phyloP scores from a whole-genome alignment of 1,140 invertebrate genomes.

The Drosophila busckii region DNA sequence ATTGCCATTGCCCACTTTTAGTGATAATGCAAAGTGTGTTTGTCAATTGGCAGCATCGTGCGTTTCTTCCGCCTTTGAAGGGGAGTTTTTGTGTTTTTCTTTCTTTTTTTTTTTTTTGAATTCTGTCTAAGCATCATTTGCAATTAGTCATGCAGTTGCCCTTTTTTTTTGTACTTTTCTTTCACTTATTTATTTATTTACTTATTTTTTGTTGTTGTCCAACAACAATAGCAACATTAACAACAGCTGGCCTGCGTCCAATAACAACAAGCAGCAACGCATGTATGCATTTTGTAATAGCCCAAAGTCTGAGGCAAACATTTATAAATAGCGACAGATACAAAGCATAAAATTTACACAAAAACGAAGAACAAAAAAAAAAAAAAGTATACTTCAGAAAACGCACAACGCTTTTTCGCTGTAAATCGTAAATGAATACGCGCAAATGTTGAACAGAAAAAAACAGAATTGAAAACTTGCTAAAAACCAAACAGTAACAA shows the following conservation, averaged over 20 bases:
- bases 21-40: constrained; percentile 38
- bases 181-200: no score
- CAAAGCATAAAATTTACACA: constrained; percentile 17
- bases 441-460: no score
- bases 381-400: no score
- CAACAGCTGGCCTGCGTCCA: constrained; percentile 32
- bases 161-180: not conserved
- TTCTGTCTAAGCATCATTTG: not conserved
- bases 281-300: constrained; percentile 49
- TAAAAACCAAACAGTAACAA: no score
- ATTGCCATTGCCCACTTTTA: not conserved
- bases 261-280: constrained; percentile 8
- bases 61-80: constrained; percentile 45
- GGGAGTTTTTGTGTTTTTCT: no score
- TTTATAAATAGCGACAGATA: constrained; percentile 47
- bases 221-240: not conserved
- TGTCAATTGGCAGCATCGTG: constrained; percentile 43
- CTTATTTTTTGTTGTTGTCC: not conserved
- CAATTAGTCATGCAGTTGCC: constrained; percentile 37
- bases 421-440: no score
- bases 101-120: no score
- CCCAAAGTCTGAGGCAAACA: constrained; percentile 40
- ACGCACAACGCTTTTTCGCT: no score
- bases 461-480: no score
- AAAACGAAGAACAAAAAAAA: constrained; percentile 28